phyloP scores from a whole-genome alignment of 1,140 invertebrate species.

The Venustaconcha ellipsiformis region DNA sequence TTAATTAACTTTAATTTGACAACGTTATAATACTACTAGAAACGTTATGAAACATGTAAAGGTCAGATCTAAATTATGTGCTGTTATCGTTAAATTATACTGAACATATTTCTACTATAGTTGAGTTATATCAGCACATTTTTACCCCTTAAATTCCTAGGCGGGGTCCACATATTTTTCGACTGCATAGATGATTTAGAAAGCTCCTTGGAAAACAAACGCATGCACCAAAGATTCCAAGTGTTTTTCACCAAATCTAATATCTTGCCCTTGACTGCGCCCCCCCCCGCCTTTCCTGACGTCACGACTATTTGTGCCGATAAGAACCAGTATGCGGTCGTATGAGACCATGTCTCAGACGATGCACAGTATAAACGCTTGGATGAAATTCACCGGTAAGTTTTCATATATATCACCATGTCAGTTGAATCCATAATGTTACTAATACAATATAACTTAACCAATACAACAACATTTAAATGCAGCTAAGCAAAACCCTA shows the following conservation, averaged over 20 bases:
- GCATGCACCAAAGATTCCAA: slow-evolving; percentile 6
- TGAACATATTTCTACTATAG: no score
- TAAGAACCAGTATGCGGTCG: not conserved
- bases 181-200: slow-evolving; percentile 19
- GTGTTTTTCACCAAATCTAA: slow-evolving; percentile 7
- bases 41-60: no score
- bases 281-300: not conserved
- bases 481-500: not conserved
- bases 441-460: not conserved
- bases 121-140: no score
- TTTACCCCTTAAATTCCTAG: not conserved
- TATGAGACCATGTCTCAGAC: slow-evolving; percentile 29
- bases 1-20: no score
- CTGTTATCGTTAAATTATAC: no score
- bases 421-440: not conserved
- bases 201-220: slow-evolving; percentile 9
- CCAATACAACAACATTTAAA: no score
- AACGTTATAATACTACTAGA: no score
- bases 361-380: slow-evolving; percentile 24
- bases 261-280: not conserved
- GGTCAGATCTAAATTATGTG: no score
- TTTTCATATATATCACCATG: not conserved
- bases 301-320: slow-evolving; percentile 17
- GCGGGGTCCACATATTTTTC: slow-evolving; percentile 6
- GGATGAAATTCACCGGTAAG: slow-evolving; percentile 24